Evolutionary conservation across 2,113 vertebrate genomes (phyloP), one percentile per base, ranked within the genome.

Genomic region (Zosterops borbonicus): DNA sequence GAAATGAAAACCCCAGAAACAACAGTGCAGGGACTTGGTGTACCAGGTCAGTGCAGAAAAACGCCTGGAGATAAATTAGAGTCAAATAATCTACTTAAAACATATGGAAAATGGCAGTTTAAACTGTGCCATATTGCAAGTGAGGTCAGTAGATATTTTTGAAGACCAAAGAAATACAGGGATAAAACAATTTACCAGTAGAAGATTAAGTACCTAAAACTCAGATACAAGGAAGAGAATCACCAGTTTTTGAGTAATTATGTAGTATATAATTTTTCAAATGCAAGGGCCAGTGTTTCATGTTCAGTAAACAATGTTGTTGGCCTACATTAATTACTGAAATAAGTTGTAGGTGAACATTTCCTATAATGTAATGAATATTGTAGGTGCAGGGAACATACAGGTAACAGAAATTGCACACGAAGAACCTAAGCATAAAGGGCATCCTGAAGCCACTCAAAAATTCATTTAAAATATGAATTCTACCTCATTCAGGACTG

Each of bases 31-130:
- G 33, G 64, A 81, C 27, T 8, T 93, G 46, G 23, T 88, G 47
- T 74, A 93, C 31, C 39, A 93, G 95, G 87, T 96, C 80, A 94
- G 29, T 78, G 55, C 18, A 90, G 59, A 94, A 94, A 83, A 92
- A 18, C 31, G 87, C 29, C 63, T 76, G 25, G 69, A 96, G 35
- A 92, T 50, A 83, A 95, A 95, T 86, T 81, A 86, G 28, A 87
- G 42, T 78, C 19, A 95, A 90, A 35, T 9, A 3, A 84, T 56
- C 31, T 62, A 58, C 63, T 86, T 44, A 60, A 95, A 94, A 78
- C 69, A 63, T 85, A 94, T 18, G 62, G 27, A 92, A 95, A 83
- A 88, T 50, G 19, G 14, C 49, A 94, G 49, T 9, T 58, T 44
- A 83, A 88, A 65, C 6, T 18, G 39, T 11, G 4, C 41, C 4